Evolutionary conservation across 2,797 vertebrate genomes (phyloP).

Genomic region (Hipposideros larvatus): DNA sequence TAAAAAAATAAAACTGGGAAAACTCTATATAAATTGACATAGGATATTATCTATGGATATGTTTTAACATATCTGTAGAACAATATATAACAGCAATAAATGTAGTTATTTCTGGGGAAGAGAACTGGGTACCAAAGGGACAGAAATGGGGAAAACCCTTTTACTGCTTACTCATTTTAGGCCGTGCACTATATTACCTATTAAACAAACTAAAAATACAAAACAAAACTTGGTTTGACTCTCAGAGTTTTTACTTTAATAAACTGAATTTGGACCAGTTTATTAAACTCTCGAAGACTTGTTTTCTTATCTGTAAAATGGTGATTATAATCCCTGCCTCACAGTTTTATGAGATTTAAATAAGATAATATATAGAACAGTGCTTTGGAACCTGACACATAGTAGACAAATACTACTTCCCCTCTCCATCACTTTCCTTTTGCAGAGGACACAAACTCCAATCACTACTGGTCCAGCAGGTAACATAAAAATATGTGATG

Average conservation of each 20-base stretch:
- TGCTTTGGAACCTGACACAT: neutral
- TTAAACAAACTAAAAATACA: neutral
- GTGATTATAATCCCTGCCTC: neutral
- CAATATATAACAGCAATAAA: neutral
- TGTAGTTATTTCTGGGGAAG: neutral
- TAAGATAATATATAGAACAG: neutral
- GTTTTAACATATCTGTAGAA: neutral
- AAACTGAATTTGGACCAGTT: neutral
- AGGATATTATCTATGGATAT: too few species aligned
- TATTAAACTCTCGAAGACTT: neutral
- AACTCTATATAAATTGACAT: neutral
- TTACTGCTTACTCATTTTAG: neutral
- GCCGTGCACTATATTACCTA: neutral
- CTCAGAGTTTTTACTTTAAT: neutral
- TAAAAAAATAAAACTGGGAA: constrained; percentile 9
- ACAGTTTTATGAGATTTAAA: neutral
- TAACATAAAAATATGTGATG: neutral
- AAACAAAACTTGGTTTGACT: neutral
- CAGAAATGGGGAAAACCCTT: neutral
- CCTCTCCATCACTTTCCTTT: neutral
- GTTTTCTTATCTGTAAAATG: constrained; percentile 17
- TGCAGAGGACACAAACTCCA: neutral
- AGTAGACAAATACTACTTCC: neutral
- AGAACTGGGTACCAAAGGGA: neutral
- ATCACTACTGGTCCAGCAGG: neutral